phyloP scores from a whole-genome alignment of 2,113 vertebrate genomes.

The Gobiocypris rarus region DNA sequence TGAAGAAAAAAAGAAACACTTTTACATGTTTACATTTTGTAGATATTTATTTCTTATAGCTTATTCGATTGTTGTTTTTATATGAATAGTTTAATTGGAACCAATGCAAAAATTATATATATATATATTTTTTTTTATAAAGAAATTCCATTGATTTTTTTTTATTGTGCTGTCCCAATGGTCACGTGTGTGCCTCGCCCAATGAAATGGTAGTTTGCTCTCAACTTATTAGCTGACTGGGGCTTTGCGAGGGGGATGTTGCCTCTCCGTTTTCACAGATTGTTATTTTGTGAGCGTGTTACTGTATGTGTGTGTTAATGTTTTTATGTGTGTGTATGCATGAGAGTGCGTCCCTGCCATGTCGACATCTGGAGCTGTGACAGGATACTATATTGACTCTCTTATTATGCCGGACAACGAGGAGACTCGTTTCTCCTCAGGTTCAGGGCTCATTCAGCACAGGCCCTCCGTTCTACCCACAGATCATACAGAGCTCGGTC shows the following conservation, averaged over 20 bases:
- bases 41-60: not conserved
- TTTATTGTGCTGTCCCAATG: constrained; percentile 89
- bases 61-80: not conserved
- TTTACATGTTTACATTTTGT: not conserved
- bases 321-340: constrained; percentile 49
- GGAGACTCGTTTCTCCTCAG: constrained; percentile 84
- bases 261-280: constrained; percentile 85
- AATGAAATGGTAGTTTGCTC: constrained; percentile 86
- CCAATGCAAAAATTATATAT: no score
- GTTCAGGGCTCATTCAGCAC: constrained; percentile 77
- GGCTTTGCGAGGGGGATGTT: constrained; percentile 83
- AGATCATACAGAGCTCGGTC: constrained; percentile 89
- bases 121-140: not conserved
- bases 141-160: not conserved
- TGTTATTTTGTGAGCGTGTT: constrained; percentile 79
- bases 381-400: constrained; percentile 90
- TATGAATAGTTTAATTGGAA: not conserved
- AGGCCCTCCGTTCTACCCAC: constrained; percentile 77
- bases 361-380: constrained; percentile 87
- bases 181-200: constrained; percentile 89
- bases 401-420: constrained; percentile 87
- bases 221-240: constrained; percentile 92
- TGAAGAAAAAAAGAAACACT: not conserved
- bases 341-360: constrained; percentile 66
- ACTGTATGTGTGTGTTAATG: constrained; percentile 54